Conservation (phyloP, 2,888 invertebrate genomes). For the Polydrusus tereticollis region DNA sequence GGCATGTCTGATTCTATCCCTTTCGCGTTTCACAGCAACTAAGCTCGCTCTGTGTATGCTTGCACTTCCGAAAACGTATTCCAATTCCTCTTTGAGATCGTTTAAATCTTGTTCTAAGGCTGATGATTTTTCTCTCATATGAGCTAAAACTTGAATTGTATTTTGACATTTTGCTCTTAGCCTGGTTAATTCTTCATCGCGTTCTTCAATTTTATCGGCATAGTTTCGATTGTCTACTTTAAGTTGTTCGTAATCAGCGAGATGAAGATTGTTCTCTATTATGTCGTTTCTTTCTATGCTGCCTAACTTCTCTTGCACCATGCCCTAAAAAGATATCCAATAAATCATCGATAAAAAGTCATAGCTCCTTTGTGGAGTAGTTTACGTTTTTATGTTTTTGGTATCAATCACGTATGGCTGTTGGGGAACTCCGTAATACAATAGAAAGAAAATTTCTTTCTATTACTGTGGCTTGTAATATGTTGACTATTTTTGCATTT, state of each 20-base stretch:
- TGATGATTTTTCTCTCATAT: constrained; percentile 70
- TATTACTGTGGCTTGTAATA: too few species aligned
- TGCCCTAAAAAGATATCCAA: constrained; percentile 43
- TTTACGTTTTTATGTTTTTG: too few species aligned
- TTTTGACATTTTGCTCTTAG: constrained; percentile 68
- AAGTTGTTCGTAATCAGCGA: constrained; percentile 71
- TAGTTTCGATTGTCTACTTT: constrained; percentile 70
- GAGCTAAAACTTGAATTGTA: constrained; percentile 69
- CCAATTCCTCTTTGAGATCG: constrained; percentile 50
- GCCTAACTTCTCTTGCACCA: constrained; percentile 58
- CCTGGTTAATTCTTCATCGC: constrained; percentile 69
- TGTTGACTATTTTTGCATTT: too few species aligned
- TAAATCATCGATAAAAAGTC: background rate
- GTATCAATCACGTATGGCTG: too few species aligned
- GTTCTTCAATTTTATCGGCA: constrained; percentile 71
- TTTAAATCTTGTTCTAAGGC: constrained; percentile 61
- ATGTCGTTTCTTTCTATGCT: constrained; percentile 63
- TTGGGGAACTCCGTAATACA: too few species aligned
- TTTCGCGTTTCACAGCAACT: constrained; percentile 59
- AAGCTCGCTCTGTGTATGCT: constrained; percentile 52
- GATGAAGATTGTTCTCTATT: constrained; percentile 68
- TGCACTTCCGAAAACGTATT: background rate
- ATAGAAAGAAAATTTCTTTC: too few species aligned
- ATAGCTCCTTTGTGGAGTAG: too few species aligned
- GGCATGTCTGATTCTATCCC: constrained; percentile 65